Conservation (phyloP, 2,888 invertebrate genomes). For the Tridacna crocea region DNA sequence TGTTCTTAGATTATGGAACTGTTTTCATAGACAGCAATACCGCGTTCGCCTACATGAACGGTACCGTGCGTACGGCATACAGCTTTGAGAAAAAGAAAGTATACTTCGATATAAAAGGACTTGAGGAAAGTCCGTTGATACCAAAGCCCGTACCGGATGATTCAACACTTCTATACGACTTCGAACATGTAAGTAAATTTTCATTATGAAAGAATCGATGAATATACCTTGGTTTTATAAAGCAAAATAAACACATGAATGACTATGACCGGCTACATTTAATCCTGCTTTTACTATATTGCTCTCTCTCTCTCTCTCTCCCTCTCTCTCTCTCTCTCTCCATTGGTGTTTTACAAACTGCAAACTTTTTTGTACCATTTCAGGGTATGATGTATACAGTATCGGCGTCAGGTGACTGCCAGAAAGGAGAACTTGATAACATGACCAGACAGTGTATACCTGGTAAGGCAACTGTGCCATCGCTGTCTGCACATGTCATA, state of each 20-base stretch:
- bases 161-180: conserved; percentile 47
- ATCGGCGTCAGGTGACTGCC: conserved; percentile 32
- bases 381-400: conserved; percentile 42
- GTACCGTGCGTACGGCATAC: conserved; percentile 46
- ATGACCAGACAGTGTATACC: conserved; percentile 57
- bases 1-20: conserved; percentile 56
- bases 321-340: neutral
- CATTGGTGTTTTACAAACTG: too few species aligned
- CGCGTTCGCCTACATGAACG: conserved; percentile 56
- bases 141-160: conserved; percentile 51
- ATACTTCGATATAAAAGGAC: conserved; percentile 39
- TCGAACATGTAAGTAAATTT: conserved; percentile 38
- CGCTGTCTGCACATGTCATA: too few species aligned
- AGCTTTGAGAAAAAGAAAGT: conserved; percentile 47
- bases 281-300: too few species aligned
- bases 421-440: conserved; percentile 44
- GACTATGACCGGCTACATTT: too few species aligned
- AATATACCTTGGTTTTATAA: neutral
- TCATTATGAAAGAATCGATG: neutral
- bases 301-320: conserved; percentile 6
- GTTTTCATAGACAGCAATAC: conserved; percentile 64
- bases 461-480: conserved; percentile 36
- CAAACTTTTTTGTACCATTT: too few species aligned
- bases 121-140: conserved; percentile 59
- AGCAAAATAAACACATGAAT: neutral